phyloP scores from a whole-genome alignment of 2,797 vertebrate species.

The Vireo griseus region DNA sequence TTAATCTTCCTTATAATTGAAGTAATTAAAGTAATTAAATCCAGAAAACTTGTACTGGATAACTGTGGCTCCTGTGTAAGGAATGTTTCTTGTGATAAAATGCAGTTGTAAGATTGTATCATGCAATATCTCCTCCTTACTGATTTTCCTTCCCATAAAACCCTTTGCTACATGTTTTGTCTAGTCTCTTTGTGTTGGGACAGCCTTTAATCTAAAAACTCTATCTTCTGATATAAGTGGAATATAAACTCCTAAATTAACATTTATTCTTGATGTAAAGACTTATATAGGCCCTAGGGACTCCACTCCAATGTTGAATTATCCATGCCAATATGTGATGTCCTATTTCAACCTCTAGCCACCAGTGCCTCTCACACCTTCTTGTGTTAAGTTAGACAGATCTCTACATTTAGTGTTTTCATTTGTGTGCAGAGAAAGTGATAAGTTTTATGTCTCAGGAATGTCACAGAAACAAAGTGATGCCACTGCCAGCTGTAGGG shows the following conservation, averaged over 20 bases:
- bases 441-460: not conserved
- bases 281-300: not conserved
- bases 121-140: not conserved
- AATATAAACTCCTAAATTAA: not conserved
- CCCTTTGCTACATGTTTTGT: constrained; percentile 3
- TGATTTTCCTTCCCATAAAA: not conserved
- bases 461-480: not conserved
- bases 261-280: not conserved
- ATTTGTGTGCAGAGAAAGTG: not conserved
- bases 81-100: not conserved
- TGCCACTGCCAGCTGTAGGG: not conserved
- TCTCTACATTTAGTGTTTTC: not conserved
- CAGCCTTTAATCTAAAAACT: not conserved
- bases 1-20: not conserved
- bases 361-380: not conserved
- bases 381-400: not conserved
- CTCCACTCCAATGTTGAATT: not conserved
- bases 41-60: not conserved
- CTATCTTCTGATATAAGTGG: not conserved
- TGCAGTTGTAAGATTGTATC: not conserved
- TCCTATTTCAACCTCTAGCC: not conserved
- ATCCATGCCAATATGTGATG: accelerated
- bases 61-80: not conserved
- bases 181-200: not conserved
- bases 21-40: constrained; percentile 44